Conservation (phyloP, 2,797 vertebrate genomes). For the Hypotaenidia philippensis region DNA sequence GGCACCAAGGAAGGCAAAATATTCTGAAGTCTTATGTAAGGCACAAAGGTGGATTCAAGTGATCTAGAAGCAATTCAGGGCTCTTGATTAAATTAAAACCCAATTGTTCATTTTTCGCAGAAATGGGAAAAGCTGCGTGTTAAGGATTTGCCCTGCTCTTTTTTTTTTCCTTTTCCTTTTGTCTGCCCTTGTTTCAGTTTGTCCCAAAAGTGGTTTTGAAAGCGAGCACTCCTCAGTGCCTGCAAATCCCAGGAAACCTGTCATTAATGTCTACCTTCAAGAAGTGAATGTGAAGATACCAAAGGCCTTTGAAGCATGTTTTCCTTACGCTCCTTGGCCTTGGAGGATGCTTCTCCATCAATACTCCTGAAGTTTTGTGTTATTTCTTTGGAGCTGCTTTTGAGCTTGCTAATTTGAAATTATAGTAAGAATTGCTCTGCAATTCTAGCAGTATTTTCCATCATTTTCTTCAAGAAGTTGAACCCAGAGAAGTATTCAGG, state of each 20-base stretch:
- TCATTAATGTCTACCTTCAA: background rate
- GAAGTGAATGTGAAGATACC: background rate
- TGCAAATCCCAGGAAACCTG: background rate
- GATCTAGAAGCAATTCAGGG: background rate
- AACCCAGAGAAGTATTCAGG: background rate
- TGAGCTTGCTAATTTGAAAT: background rate
- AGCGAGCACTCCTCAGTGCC: background rate
- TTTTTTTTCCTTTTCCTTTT: background rate
- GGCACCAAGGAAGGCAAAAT: conserved; percentile 59
- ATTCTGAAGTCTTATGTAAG: conserved; percentile 50
- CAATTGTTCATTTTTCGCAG: background rate
- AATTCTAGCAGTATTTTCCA: background rate
- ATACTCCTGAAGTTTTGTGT: background rate
- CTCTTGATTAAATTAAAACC: background rate
- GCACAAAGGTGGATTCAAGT: conserved; percentile 58
- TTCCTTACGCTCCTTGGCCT: background rate
- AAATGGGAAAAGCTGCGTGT: background rate
- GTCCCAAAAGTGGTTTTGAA: background rate
- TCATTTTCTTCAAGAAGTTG: background rate
- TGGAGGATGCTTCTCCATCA: background rate
- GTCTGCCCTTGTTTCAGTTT: background rate
- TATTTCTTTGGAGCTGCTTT: background rate
- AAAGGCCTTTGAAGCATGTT: background rate
- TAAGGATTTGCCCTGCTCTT: accelerated
- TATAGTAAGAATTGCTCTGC: background rate